Evolutionary conservation across 2,797 vertebrate species (phyloP), one percentile per base, ranked within the genome.

Genomic region (Lepidocolaptes lacrymiger): DNA sequence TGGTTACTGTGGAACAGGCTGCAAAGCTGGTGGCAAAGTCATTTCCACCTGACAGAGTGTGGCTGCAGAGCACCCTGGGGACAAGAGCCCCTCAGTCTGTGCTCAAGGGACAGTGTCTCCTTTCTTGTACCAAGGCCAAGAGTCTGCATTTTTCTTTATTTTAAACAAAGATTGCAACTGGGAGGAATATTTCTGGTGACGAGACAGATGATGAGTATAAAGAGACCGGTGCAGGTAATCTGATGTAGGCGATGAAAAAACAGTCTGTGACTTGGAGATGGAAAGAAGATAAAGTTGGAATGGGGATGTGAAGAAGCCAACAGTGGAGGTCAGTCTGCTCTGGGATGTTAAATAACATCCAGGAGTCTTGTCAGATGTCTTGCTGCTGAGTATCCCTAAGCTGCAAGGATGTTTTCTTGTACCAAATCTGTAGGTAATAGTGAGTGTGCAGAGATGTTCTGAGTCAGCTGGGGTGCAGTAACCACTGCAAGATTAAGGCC

Each of bases 121-220:
- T 69, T 43, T 54, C 79, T 51, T 49, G 56, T 73, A 84, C 23
- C 2, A 5, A 74, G 74, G 36, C 23, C 30, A 82, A 26, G 34
- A n/a, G 17, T 22, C 4, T 6, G 1, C 24, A 2, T 22, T 13
- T 7, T 12, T 6, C 15, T 7, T 30, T n/a, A 2, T 56, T 88
- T 71, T 36, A 10, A 49, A 14, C 30, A 37, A 49, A 68, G 9
- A 9, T 85, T 55, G 13, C 1, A 2, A 0, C 2, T 36, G 3
- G 17, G 24, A 17, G 8, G 58, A 41, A 7, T 27, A 23, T 43
- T 85, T 90, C 62, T 76, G 19, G 30, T 55, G 24, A 37, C 44
- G 41, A 84, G 48, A 59, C 32, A 89, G 51, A 5, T 73, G n/a
- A 48, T 88, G 46, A 28, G 11, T 58, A 59, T 34, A 46, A 71